A percentile compares a stretch with the other conserved stretches of the same genome.
These are phyloP conservation scores for Drosophila murphyi DNA, from an alignment of 1,140 invertebrate genomes.

Conservation along the genomic window DNA sequence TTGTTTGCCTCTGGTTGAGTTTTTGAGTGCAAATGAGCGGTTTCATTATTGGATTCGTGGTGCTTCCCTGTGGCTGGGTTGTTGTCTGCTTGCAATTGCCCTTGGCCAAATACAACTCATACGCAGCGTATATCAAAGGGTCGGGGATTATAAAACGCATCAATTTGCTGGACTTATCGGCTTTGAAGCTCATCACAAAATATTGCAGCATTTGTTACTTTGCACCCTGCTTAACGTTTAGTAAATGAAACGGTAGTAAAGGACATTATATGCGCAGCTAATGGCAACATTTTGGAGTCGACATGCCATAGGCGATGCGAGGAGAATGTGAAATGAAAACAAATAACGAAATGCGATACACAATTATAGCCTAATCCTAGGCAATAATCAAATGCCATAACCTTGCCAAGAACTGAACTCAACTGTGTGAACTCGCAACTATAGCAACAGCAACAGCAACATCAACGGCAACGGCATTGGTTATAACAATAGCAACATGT, in stretches of 20 bases:
- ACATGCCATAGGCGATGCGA: not conserved
- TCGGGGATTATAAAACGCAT: constrained; percentile 22
- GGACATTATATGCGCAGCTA: constrained; percentile 28
- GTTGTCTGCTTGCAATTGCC: not conserved
- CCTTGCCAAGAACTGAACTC: constrained; percentile 35
- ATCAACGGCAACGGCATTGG: not conserved
- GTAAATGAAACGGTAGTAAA: not conserved
- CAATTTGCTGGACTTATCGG: constrained; percentile 40
- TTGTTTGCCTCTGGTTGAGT: constrained; percentile 4
- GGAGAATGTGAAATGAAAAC: constrained; percentile 63
- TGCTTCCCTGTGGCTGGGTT: not conserved
- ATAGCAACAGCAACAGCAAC: constrained; percentile 23
- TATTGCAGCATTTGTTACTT: constrained; percentile 47
- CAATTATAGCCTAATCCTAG: constrained; percentile 79
- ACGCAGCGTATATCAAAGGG: constrained; percentile 11
- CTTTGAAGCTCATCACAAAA: constrained; percentile 55
- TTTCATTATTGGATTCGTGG: constrained; percentile 6
- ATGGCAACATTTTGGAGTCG: constrained; percentile 13
- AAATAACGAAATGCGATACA: constrained; percentile 77
- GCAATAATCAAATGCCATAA: constrained; percentile 74
- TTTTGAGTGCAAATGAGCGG: constrained; percentile 3
- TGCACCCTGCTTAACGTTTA: not conserved
- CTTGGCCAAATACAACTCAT: constrained; percentile 8
- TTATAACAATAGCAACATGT: constrained; percentile 50
- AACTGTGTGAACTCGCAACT: constrained; percentile 38